phyloP scores from a whole-genome alignment of 2,888 invertebrate species.

The Polymixis lichenea region DNA sequence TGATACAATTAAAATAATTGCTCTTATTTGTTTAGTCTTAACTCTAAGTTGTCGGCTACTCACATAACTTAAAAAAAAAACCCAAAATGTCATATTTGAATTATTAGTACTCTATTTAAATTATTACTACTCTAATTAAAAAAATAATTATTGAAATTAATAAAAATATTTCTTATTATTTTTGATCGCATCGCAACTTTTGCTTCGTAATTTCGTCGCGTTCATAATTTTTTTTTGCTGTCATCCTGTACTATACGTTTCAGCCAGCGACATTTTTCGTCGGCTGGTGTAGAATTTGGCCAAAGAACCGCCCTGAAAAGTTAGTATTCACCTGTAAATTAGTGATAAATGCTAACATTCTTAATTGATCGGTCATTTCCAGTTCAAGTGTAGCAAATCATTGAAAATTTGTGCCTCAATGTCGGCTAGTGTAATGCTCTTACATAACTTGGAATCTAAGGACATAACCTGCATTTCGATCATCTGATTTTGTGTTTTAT shows the following conservation, averaged over 20 bases:
- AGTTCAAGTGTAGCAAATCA: constrained; percentile 47
- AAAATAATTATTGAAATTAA: not conserved
- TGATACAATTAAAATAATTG: not conserved
- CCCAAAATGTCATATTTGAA: not conserved
- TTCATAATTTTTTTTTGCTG: constrained; percentile 70
- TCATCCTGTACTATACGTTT: constrained; percentile 76
- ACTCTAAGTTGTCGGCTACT: not conserved
- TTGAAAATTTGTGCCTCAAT: constrained; percentile 67
- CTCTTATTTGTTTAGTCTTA: not conserved
- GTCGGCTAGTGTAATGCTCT: constrained; percentile 79
- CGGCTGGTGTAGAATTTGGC: constrained; percentile 85
- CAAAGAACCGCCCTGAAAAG: constrained; percentile 81
- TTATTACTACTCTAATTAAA: too few species aligned
- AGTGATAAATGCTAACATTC: constrained; percentile 22
- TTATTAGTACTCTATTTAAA: not conserved
- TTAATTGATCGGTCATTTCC: constrained; percentile 3
- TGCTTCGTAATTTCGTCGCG: constrained; percentile 37
- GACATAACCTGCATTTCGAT: constrained; percentile 81
- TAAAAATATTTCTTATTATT: not conserved
- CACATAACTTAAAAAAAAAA: not conserved
- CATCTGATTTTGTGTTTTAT: constrained; percentile 73
- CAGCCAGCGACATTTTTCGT: constrained; percentile 87
- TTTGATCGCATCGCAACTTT: constrained; percentile 28
- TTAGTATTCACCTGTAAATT: constrained; percentile 77
- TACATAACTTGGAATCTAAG: constrained; percentile 84